Percentiles rank a stretch among this genome's conserved stretches.
Conservation (phyloP, 2,113 vertebrate species). For the Antechinus stuartii region DNA sequence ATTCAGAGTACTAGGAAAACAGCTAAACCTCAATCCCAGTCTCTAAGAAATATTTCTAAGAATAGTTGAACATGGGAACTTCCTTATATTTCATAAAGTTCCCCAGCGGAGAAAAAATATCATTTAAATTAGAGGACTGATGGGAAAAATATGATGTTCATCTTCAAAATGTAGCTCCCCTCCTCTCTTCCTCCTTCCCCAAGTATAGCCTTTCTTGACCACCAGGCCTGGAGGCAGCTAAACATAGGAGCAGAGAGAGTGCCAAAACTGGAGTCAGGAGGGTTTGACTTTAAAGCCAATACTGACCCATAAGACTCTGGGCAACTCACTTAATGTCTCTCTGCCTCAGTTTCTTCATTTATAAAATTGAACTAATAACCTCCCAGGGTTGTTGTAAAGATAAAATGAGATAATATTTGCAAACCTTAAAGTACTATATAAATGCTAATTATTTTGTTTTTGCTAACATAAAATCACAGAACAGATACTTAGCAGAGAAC, state of each 20-base stretch:
- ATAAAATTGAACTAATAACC: neutral
- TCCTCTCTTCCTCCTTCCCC: too few species aligned
- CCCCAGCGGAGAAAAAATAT: neutral
- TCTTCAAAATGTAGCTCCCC: neutral
- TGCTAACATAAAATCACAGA: neutral
- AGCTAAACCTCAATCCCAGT: neutral
- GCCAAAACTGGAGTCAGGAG: neutral
- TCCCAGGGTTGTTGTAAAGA: neutral
- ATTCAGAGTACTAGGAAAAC: slow-evolving; percentile 17
- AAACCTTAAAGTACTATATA: neutral
- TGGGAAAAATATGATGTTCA: neutral
- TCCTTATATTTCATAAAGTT: neutral
- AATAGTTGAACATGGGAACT: neutral
- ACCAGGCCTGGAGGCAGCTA: neutral
- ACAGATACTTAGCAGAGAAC: neutral
- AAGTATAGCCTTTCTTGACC: too few species aligned
- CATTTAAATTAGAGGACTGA: neutral
- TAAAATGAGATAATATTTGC: neutral
- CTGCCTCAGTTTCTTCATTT: neutral
- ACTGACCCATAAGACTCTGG: neutral
- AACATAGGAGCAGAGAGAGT: neutral
- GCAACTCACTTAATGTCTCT: neutral
- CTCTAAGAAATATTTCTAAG: neutral
- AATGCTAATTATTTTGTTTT: neutral
- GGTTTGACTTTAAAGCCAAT: neutral